Base-by-base conservation (phyloP, 1,140 invertebrate genomes). In the Linepithema humile region DNA sequence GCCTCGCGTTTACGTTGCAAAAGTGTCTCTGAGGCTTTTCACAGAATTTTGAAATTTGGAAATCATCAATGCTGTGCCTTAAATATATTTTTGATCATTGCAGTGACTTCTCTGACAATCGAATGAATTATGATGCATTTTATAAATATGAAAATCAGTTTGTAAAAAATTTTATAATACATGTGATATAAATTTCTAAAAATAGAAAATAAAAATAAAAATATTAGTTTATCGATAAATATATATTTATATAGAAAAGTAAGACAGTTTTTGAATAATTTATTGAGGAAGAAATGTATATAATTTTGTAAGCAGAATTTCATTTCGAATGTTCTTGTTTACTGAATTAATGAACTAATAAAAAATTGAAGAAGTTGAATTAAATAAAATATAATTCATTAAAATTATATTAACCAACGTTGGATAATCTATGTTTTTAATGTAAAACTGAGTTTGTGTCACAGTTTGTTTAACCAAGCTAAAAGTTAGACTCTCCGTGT, bases 1-100 rank as follows among this genome's bases (percentile, higher is more conserved):
- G 90, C 85, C 89, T 93, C 88, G 89, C 89, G 88, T 89, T 92
- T 91, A 88, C 77, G 90, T 90, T 85, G 57, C 59, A 75, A 87
- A 84, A 87, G 86, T 91, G 85, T 88, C 84, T 87, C 73, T 80
- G 45, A 17, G 26, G 40, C 48, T 69, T 40, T 80, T 29, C 12
- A 64, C 59, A 12, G 43, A 50, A 67, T 65, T 82, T 59, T 20
- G 43, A 9, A 62, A 83, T 62, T 82, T 77, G 9, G 35, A 83
- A 75, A 83, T 62, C 7, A 17, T 50, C 43, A 55, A 83, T 78
- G 45, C 64, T 77, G 72, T 77, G 70, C 17, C 64, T 5, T 12
- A 53, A 55, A 60, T 23, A 74, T n/a, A 73, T 55, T 80, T 70
- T 17, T 43, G 2, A 32, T 69, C 17, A 29, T 1, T 53, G 26